These are phyloP conservation scores for Chiloscyllium plagiosum DNA, from an alignment of 2,113 vertebrate species.

Conservation along the genomic window DNA sequence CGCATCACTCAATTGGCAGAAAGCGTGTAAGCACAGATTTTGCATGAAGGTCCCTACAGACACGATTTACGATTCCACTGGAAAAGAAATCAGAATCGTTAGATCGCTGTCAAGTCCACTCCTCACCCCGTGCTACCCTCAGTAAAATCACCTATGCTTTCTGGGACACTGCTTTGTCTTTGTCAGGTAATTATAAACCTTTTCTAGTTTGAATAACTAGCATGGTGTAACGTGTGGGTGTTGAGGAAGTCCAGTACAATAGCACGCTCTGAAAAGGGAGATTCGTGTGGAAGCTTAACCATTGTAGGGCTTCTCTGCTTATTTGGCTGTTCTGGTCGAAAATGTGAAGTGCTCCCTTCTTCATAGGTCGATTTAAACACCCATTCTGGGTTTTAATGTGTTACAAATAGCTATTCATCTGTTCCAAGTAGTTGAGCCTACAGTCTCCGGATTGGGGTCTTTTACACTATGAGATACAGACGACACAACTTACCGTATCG, in stretches of 20 bases:
- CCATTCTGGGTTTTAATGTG: background rate
- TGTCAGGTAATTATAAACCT: slow-evolving; percentile 73
- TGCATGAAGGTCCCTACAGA: slow-evolving; percentile 57
- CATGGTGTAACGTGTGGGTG: slow-evolving; percentile 63
- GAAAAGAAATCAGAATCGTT: slow-evolving; percentile 54
- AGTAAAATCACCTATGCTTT: slow-evolving; percentile 60
- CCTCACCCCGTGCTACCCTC: slow-evolving; percentile 55
- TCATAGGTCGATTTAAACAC: slow-evolving; percentile 29
- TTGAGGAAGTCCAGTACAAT: slow-evolving; percentile 61
- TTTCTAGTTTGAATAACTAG: slow-evolving; percentile 59
- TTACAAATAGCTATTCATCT: background rate
- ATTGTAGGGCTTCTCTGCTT: slow-evolving; percentile 21
- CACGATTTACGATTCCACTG: slow-evolving; percentile 44
- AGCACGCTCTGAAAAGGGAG: slow-evolving; percentile 44
- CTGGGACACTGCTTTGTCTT: slow-evolving; percentile 55
- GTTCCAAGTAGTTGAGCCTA: slow-evolving; percentile 26
- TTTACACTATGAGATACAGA: slow-evolving; percentile 24
- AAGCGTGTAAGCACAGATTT: slow-evolving; percentile 59
- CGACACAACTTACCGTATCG: slow-evolving; percentile 34
- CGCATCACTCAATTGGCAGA: slow-evolving; percentile 62
- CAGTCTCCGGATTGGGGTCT: slow-evolving; percentile 26
- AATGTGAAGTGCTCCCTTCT: slow-evolving; percentile 8
- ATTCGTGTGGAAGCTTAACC: slow-evolving; percentile 4
- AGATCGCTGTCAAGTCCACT: slow-evolving; percentile 49
- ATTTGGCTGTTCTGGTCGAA: background rate